Evolutionary conservation across 2,888 invertebrate genomes (phyloP).

Genomic region (Tiliacea aurago): DNA sequence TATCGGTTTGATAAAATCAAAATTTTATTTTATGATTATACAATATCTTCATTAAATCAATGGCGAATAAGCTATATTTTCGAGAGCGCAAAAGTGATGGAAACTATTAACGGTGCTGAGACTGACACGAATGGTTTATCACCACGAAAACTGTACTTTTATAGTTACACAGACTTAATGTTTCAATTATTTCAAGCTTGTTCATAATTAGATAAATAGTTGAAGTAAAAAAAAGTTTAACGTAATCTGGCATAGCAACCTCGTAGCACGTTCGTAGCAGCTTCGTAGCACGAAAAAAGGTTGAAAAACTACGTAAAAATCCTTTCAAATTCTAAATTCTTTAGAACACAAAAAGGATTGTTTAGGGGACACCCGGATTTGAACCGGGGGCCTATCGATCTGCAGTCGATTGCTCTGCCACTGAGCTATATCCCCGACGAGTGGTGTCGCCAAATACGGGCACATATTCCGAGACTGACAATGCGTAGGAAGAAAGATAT

Average conservation of each 20-base stretch:
- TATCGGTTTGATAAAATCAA: no score
- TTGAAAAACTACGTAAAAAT: background rate
- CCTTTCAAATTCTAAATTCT: background rate
- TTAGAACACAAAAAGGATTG: background rate
- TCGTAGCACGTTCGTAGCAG: constrained; percentile 4
- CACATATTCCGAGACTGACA: background rate
- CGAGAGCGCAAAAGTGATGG: no score
- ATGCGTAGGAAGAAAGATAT: constrained; percentile 38
- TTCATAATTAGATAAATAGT: no score
- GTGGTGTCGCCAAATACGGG: background rate
- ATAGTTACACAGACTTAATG: no score
- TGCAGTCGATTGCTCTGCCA: constrained; percentile 90
- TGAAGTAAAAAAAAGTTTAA: no score
- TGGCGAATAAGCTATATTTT: no score
- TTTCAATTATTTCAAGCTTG: no score
- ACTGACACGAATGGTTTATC: no score
- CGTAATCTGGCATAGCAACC: constrained; percentile 19
- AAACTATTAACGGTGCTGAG: no score
- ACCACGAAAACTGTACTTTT: no score
- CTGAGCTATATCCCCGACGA: constrained; percentile 85
- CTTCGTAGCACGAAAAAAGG: background rate
- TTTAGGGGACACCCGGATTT: constrained; percentile 88
- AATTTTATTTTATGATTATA: no score
- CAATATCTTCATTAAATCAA: no score
- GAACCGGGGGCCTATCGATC: constrained; percentile 90